Conservation (phyloP, 2,797 vertebrate genomes). For the Sebastes dallii region DNA sequence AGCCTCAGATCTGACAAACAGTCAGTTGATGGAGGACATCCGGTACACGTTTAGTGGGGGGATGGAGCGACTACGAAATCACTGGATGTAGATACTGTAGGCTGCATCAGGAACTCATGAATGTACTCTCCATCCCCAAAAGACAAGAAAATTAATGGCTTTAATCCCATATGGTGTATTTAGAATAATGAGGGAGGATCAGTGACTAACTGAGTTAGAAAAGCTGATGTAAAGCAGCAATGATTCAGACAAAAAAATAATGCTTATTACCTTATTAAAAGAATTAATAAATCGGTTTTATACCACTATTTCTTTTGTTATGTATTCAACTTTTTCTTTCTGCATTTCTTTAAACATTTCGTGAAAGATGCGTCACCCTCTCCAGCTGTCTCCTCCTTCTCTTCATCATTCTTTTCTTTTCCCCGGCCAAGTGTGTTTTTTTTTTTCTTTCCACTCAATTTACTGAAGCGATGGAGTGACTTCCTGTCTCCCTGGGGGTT, state of each 20-base stretch:
- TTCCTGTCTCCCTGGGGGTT: slow-evolving; percentile 53
- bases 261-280: background rate
- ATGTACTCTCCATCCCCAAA: slow-evolving; percentile 16
- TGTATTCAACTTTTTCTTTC: background rate
- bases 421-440: background rate
- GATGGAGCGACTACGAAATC: slow-evolving; percentile 40
- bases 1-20: slow-evolving; percentile 83
- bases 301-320: background rate
- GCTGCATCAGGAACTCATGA: slow-evolving; percentile 23
- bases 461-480: slow-evolving; percentile 55
- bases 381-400: background rate
- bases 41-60: slow-evolving; percentile 69
- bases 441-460: slow-evolving; percentile 58
- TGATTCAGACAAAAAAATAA: background rate
- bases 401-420: slow-evolving; percentile 12
- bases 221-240: background rate
- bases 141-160: background rate
- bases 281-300: background rate
- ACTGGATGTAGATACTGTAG: slow-evolving; percentile 56
- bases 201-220: background rate
- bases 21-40: slow-evolving; percentile 82
- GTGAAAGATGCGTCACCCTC: background rate
- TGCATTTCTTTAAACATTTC: background rate
- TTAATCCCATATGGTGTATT: slow-evolving; percentile 12
- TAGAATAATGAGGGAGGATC: background rate